Base-by-base conservation (phyloP, 2,113 vertebrate species). In the Geococcyx californianus region DNA sequence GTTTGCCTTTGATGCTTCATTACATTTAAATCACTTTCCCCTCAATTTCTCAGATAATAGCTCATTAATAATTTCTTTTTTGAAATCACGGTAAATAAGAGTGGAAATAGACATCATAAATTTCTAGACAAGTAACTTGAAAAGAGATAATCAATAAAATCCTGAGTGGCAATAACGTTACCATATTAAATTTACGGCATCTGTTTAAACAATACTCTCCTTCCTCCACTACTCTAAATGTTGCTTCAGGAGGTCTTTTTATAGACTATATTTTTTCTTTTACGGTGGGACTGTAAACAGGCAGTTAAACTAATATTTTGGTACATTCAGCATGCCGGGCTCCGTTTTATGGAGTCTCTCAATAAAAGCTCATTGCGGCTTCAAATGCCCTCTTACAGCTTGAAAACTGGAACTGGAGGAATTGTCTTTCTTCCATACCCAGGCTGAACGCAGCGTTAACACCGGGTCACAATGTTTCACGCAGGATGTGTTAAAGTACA, bases 201-300 rank as follows among this genome's bases (percentile, higher is more conserved):
- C 94, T 96, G 76, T 80, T 96, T 96, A 95, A 97, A 97, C 90
- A 97, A 94, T 92, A 79, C 44, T 91, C 60, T 75, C 73, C 72
- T 92, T 96, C 87, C 85, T 94, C 68, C 42, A 67, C 66, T 84
- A 6, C 93, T 93, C 87, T 90, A 85, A 91, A 78, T 56, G 95
- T 97, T 97, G 92, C 96, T 97, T 66, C 59, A 90, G 94, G 90
- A 96, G 89, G n/a, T 94, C 86, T 93, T 96, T 98, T 98, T 96
- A 97, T 95, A 94, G 91, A 88, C 88, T 82, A 58, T 95, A 95
- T 92, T 90, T 84, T 66, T 79, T 64, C 84, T 97, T 97, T 97
- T 96, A 96, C 62, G 49, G 66, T 73, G 80, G 89, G 85, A 56
- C 95, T 97, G 59, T 95, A 97, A 97, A 97, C 68, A 97, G 69